A percentile compares a stretch with the other conserved stretches of the same genome.
Conservation (phyloP, 1,140 invertebrate species). For the Drosophila triauraria region DNA sequence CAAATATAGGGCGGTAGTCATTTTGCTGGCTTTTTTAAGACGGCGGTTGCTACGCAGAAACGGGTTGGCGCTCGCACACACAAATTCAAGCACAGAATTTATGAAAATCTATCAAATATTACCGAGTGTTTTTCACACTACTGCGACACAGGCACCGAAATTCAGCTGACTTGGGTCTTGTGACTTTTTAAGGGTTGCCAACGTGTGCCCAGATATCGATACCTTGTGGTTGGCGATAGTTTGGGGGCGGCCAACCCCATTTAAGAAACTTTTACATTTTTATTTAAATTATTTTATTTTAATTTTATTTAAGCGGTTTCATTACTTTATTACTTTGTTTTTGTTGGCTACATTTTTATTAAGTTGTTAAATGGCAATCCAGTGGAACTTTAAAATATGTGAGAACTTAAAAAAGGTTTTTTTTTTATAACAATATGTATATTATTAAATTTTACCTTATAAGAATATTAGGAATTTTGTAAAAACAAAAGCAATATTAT, state of each 20-base stretch:
- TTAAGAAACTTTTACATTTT: neutral
- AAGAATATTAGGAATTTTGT: no score
- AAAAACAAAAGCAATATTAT: no score
- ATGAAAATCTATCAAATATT: conserved; percentile 66
- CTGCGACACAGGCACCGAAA: conserved; percentile 77
- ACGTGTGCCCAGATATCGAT: conserved; percentile 1
- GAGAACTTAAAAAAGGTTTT: no score
- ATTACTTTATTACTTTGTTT: no score
- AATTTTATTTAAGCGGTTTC: neutral
- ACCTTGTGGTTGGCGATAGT: conserved; percentile 4
- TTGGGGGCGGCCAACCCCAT: conserved; percentile 1
- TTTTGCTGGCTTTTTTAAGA: conserved; percentile 85
- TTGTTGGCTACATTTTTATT: no score
- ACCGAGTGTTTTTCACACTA: conserved; percentile 77
- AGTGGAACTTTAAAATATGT: no score
- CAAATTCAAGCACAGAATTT: conserved; percentile 65
- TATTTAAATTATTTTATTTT: no score
- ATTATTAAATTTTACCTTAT: no score
- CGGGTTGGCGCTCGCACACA: conserved; percentile 50
- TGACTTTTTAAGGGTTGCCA: conserved; percentile 69
- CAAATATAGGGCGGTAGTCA: conserved; percentile 89
- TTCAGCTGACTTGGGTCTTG: conserved; percentile 85
- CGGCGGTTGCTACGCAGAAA: conserved; percentile 29
- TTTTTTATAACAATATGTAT: no score
- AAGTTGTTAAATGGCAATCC: no score